Evolutionary conservation across 2,888 invertebrate species (phyloP), one percentile per base, ranked within the genome.

Genomic region (Pediacus dermestoides): DNA sequence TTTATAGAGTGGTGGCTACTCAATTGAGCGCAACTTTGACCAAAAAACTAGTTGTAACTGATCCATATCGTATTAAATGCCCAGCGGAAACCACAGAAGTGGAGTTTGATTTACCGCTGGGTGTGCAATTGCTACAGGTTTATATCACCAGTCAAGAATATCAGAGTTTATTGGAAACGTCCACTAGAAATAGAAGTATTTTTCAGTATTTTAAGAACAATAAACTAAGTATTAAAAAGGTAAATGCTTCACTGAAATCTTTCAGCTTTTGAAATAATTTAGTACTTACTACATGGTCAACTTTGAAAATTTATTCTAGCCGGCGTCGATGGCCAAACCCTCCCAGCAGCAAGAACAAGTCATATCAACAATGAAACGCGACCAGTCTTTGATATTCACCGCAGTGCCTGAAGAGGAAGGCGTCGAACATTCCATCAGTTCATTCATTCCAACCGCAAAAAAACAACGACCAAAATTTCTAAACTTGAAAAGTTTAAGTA

Each of bases 331-430:
- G 8, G 7, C 38, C 3, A 31, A 31, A 2, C 31, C 33, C 30
- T 41, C 71, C 18, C 71, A 78, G 58, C 72, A 74, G 4, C 43
- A 42, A 31, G 45, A 65, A 53, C 69, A 40, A 4, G 57, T 68
- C 37, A 63, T 76, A 1, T 76, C 78, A 1, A 74, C 78, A 18
- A 81, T 88, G 76, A 88, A 86, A 68, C 73, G 87, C 33, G 88
- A 88, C 62, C 83, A 84, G 46, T 87, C 88, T 0, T 67, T 87
- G 2, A 81, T 88, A 16, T 88, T 88, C 58, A 87, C 88, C 0
- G 85, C 88, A 2, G 88, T 88, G 33, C 85, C 87, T 1, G 88
- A 88, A 70, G 88, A 89, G 60, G 81, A 79, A 31, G 79, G 78
- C 31, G 69, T 68, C 15, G 63, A 64, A 28, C 47, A 53, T 13